A percentile compares a stretch with the other conserved stretches of the same genome.
These are phyloP conservation scores for Galeruca laticollis DNA, from an alignment of 2,888 invertebrate species.

Conservation along the genomic window DNA sequence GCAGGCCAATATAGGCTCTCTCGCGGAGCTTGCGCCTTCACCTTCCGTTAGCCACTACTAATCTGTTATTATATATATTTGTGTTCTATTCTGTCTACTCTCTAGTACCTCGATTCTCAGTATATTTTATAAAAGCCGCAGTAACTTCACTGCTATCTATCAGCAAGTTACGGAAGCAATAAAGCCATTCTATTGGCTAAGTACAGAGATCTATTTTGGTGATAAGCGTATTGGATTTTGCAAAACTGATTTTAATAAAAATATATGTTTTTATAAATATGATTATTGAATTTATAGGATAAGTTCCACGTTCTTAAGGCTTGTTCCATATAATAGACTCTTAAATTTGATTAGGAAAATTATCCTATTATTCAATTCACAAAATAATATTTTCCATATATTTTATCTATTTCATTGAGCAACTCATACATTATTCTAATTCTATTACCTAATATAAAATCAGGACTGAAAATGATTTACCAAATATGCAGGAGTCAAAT, in stretches of 20 bases:
- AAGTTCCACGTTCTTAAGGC: too few relatives aligned
- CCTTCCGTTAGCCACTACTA: slow-evolving; percentile 49
- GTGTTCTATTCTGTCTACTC: slow-evolving; percentile 41
- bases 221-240: background rate
- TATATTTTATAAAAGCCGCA: slow-evolving; percentile 42
- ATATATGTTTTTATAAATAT: too few relatives aligned
- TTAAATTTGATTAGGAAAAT: too few relatives aligned
- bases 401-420: too few relatives aligned
- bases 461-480: too few relatives aligned
- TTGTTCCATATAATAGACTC: too few relatives aligned
- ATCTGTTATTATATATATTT: slow-evolving; percentile 37
- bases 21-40: slow-evolving; percentile 56
- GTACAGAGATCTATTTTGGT: slow-evolving; percentile 2
- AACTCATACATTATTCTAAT: too few relatives aligned
- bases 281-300: too few relatives aligned
- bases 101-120: slow-evolving; percentile 25
- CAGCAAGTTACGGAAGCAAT: background rate
- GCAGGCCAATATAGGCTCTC: slow-evolving; percentile 38
- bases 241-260: background rate
- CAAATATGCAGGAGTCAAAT: too few relatives aligned
- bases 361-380: too few relatives aligned
- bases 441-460: too few relatives aligned
- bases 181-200: background rate
- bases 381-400: too few relatives aligned
- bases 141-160: slow-evolving; percentile 37